Evolutionary conservation across 2,888 invertebrate genomes (phyloP).

Genomic region (Himalopsyche japonica): DNA sequence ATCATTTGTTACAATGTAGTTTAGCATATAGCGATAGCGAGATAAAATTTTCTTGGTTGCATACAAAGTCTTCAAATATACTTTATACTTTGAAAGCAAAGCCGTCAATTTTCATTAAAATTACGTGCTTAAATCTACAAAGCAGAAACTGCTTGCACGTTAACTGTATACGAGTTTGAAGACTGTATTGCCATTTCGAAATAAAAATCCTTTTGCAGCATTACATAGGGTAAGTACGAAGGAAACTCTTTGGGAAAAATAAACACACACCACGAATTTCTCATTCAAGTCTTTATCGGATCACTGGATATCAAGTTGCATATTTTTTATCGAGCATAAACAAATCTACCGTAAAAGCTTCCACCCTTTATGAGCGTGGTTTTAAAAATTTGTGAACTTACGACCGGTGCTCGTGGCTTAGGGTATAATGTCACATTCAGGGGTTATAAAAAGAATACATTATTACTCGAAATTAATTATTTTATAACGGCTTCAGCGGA

Average conservation of each 20-base stretch:
- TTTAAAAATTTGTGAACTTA: not conserved
- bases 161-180: not conserved
- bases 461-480: too few relatives aligned
- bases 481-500: too few relatives aligned
- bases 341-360: not conserved
- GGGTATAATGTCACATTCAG: not conserved
- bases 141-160: not conserved
- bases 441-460: not conserved
- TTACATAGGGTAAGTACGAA: too few relatives aligned
- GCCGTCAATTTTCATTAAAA: not conserved
- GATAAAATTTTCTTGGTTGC: too few relatives aligned
- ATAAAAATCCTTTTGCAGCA: not conserved
- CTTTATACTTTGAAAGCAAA: not conserved
- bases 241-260: not conserved
- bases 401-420: not conserved
- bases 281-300: not conserved
- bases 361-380: not conserved
- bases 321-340: not conserved
- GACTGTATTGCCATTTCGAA: not conserved
- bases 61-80: not conserved
- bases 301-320: not conserved
- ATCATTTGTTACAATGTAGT: too few relatives aligned
- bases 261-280: not conserved
- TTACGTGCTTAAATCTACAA: not conserved
- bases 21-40: too few relatives aligned